Percentiles rank a stretch among this genome's conserved stretches.
Conservation (phyloP, 2,888 invertebrate species). For the Hesperia comma region DNA sequence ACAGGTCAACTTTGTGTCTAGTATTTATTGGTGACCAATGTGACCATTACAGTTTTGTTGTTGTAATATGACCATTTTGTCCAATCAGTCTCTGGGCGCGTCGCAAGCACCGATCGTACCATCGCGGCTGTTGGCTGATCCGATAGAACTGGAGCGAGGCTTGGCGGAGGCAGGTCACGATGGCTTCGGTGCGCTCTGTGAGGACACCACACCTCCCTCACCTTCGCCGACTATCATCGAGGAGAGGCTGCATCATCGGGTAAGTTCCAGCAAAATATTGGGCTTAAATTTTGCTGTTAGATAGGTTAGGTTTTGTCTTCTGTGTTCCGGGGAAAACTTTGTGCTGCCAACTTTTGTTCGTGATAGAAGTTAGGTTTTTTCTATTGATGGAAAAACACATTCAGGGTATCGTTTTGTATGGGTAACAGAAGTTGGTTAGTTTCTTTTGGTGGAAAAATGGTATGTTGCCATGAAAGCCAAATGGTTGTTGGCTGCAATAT, state of each 20-base stretch:
- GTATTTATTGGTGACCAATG: no score
- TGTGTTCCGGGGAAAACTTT: no score
- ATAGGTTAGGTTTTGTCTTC: no score
- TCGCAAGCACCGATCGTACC: constrained; percentile 93
- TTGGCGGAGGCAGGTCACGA: constrained; percentile 84
- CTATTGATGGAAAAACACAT: no score
- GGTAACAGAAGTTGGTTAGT: no score
- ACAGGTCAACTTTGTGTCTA: no score
- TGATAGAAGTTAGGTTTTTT: no score
- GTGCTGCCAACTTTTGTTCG: no score
- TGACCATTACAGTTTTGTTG: background rate
- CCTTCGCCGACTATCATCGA: constrained; percentile 78
- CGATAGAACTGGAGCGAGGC: constrained; percentile 91
- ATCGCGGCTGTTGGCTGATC: constrained; percentile 91
- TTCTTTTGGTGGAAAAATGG: no score
- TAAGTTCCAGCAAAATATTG: constrained; percentile 41
- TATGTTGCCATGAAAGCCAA: no score
- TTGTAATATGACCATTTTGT: background rate
- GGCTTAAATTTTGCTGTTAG: constrained; percentile 7
- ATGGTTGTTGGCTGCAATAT: no score
- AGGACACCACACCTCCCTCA: constrained; percentile 66
- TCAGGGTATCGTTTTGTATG: no score
- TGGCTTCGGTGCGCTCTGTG: constrained; percentile 73
- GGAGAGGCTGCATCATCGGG: constrained; percentile 72
- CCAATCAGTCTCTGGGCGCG: constrained; percentile 84